Base-by-base conservation (phyloP, 1,140 invertebrate species). In the Philopotamus ludificatus region DNA sequence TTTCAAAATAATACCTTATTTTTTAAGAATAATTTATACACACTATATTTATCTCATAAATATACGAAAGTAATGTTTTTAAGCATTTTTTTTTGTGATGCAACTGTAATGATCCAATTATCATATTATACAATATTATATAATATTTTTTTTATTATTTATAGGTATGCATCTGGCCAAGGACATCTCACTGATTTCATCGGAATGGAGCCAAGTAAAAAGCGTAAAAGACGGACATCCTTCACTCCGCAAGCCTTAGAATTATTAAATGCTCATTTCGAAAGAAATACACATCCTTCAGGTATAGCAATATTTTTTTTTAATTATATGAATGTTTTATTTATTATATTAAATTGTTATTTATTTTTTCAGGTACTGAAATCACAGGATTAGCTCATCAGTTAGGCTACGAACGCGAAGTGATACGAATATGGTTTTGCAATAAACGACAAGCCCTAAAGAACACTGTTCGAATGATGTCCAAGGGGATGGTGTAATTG, bases 371-470 rank as follows among this genome's bases (percentile, higher is more conserved):
- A 95, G 95, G 95, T 70, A 94, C 93, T 60, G 95, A 98, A 83
- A 98, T 98, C 77, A 98, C 95, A 21, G 91, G 92, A 18, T 79
- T 99, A 57, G 94, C 95, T 21, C 92, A 97, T 73, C 92, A 97
- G 75, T 81, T 99, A 25, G 95, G 95, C 63, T 98, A 98, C 79
- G 95, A 98, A 74, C 83, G 95, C 60, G 96, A 98, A 84, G 96
- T 99, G 15, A 97, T 99, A 73, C 84, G 96, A 77, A 98, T 99
- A 79, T 98, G 96, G 96, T 99, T 99, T 79, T 99, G 96, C 80
- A 99, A 99, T 80, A 98, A 98, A 80, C 85, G 96, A 67, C 96
- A 99, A 79, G 94, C 95, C 0, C 80, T 97, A 39, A 98, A 98
- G 77, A 98, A 98, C 78, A 96, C 94, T 8, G 93, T 92, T 42